A percentile compares a stretch with the other conserved stretches of the same genome.
These are phyloP conservation scores for Dermatophagoides farinae DNA, from an alignment of 1,140 invertebrate genomes.

Conservation along the genomic window DNA sequence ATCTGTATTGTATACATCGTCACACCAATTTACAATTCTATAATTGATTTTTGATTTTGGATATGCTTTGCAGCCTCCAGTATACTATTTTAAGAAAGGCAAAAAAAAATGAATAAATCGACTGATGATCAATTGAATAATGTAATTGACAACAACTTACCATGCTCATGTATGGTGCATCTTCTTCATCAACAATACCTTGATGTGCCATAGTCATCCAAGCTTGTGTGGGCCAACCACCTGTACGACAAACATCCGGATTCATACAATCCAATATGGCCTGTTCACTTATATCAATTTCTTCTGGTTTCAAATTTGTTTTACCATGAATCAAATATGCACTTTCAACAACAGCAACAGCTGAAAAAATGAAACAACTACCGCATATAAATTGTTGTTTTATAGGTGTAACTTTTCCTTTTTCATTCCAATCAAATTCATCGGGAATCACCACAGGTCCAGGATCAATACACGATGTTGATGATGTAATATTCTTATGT, in stretches of 20 bases:
- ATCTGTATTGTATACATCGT: neutral
- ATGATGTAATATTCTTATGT: neutral
- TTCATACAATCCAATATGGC: constrained; percentile 86
- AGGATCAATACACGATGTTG: neutral
- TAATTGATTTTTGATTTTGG: too few species aligned
- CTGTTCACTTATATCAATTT: constrained; percentile 88
- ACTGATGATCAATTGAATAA: too few species aligned
- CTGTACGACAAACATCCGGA: constrained; percentile 57
- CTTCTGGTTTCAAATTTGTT: constrained; percentile 22
- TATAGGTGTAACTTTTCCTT: constrained; percentile 49
- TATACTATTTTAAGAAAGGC: too few species aligned
- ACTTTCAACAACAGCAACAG: neutral
- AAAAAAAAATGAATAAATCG: too few species aligned
- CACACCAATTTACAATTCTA: too few species aligned
- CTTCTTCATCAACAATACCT: too few species aligned
- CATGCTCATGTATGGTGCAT: too few species aligned
- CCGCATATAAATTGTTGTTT: constrained; percentile 45
- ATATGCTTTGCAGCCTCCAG: too few species aligned
- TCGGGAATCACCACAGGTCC: constrained; percentile 30
- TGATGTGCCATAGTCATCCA: too few species aligned
- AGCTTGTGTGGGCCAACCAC: too few species aligned
- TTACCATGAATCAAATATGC: constrained; percentile 27
- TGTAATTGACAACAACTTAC: too few species aligned
- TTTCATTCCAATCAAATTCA: constrained; percentile 59
- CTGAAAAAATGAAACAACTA: constrained; percentile 2